phyloP scores from a whole-genome alignment of 2,888 invertebrate species.

The Eumerus sabulonum region DNA sequence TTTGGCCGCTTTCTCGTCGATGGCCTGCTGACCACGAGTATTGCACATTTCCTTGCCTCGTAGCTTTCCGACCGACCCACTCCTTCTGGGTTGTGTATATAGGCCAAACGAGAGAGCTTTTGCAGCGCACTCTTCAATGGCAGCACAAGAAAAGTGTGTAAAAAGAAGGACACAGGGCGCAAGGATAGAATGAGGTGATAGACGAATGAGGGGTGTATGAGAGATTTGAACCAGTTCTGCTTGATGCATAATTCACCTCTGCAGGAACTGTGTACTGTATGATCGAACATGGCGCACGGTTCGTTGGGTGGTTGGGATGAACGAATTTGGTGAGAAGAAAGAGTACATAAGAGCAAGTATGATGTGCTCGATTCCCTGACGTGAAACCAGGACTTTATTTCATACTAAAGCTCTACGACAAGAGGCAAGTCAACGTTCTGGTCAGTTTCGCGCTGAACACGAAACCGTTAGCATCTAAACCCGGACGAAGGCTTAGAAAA shows the following conservation, averaged over 20 bases:
- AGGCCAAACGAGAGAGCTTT: conserved; percentile 65
- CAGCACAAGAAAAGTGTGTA: conserved; percentile 2
- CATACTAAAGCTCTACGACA: conserved; percentile 60
- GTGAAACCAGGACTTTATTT: conserved; percentile 6
- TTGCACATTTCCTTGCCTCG: conserved; percentile 52
- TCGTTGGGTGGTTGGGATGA: no score
- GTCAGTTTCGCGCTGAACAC: conserved; percentile 73
- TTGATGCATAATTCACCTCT: conserved; percentile 64
- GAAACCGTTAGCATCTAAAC: conserved; percentile 71
- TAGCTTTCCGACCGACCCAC: conserved; percentile 25
- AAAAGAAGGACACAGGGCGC: neutral
- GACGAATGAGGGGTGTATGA: conserved; percentile 32
- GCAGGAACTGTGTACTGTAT: conserved; percentile 10
- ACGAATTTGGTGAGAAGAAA: no score
- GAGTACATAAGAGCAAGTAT: no score
- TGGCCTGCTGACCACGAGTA: conserved; percentile 52
- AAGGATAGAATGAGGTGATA: neutral
- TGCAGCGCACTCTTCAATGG: conserved; percentile 52
- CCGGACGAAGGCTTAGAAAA: neutral
- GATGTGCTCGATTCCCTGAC: conserved; percentile 33
- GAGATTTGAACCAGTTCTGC: conserved; percentile 59
- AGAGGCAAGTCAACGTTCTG: conserved; percentile 61
- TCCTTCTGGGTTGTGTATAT: conserved; percentile 42
- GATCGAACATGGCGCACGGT: no score
- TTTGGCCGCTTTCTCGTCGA: conserved; percentile 75